Evolutionary conservation across 2,797 vertebrate genomes (phyloP).

Genomic region (Diglossa cyanea): DNA sequence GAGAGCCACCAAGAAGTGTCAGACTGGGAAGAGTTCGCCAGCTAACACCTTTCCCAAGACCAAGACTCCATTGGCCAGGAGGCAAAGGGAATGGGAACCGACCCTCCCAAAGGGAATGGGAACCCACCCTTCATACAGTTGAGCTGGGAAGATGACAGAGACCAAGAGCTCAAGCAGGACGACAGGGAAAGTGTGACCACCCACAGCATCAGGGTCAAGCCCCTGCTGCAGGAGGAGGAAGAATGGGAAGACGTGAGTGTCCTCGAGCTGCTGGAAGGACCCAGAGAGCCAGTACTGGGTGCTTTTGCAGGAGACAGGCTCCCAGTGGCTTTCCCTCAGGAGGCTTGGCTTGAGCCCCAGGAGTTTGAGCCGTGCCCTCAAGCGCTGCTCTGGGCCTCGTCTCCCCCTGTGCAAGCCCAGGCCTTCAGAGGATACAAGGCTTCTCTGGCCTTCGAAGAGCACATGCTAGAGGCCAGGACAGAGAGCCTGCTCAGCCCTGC

Average conservation of each 20-base stretch:
- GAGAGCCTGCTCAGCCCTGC: too few relatives aligned
- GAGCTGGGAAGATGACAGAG: background rate
- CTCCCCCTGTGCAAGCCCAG: background rate
- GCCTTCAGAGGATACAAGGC: too few relatives aligned
- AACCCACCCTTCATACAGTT: accelerated
- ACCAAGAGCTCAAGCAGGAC: background rate
- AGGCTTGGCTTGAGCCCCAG: background rate
- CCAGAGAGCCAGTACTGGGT: background rate
- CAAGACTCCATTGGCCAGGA: background rate
- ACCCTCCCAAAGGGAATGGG: background rate
- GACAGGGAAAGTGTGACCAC: background rate
- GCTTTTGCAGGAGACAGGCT: background rate
- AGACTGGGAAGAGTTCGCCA: background rate
- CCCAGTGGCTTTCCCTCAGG: background rate
- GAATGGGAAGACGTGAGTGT: accelerated
- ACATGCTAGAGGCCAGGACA: too few relatives aligned
- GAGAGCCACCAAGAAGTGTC: background rate
- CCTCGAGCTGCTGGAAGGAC: background rate
- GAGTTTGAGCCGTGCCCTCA: too few relatives aligned
- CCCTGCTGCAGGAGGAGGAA: background rate
- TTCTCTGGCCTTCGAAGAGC: too few relatives aligned
- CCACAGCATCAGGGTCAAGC: background rate
- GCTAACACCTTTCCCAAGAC: background rate
- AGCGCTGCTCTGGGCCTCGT: accelerated
- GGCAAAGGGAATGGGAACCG: background rate